Conservation (phyloP, 1,140 invertebrate species). For the Hestina assimilis region DNA sequence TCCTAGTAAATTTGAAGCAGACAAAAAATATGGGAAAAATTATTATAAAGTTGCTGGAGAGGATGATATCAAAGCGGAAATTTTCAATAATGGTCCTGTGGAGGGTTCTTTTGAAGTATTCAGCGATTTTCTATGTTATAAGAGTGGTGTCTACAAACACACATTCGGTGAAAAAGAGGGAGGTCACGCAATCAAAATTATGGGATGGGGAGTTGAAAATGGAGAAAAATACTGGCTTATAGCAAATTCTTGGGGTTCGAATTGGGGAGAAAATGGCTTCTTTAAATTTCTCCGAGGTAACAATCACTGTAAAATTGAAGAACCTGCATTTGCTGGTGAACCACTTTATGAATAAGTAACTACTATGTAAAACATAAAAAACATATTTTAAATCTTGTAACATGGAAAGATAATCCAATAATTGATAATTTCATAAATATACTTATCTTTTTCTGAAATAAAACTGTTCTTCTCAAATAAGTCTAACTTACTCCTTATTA, state of each 20-base stretch:
- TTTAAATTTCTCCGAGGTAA: constrained; percentile 94
- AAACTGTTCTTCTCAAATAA: too few species aligned
- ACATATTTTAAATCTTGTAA: too few species aligned
- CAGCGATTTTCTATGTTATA: constrained; percentile 92
- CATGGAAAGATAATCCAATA: too few species aligned
- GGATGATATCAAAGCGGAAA: constrained; percentile 89
- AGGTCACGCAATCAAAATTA: constrained; percentile 93
- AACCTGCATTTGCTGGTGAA: constrained; percentile 86
- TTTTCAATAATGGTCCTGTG: constrained; percentile 93
- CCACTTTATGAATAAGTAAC: constrained; percentile 72
- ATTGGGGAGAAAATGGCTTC: constrained; percentile 92
- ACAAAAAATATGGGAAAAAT: constrained; percentile 88
- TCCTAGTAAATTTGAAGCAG: constrained; percentile 84
- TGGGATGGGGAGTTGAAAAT: constrained; percentile 93
- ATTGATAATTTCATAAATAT: too few species aligned
- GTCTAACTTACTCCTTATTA: too few species aligned
- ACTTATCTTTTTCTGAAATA: too few species aligned
- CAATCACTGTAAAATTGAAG: constrained; percentile 94
- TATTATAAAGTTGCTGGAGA: constrained; percentile 86
- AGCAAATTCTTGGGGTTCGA: constrained; percentile 95
- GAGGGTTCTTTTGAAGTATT: constrained; percentile 95
- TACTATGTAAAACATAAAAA: background rate
- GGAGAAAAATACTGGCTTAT: constrained; percentile 92
- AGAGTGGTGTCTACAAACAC: constrained; percentile 92
- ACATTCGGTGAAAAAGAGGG: constrained; percentile 86